These are phyloP conservation scores for Chydorus sphaericus DNA, from an alignment of 2,888 invertebrate genomes.

Conservation along the genomic window DNA sequence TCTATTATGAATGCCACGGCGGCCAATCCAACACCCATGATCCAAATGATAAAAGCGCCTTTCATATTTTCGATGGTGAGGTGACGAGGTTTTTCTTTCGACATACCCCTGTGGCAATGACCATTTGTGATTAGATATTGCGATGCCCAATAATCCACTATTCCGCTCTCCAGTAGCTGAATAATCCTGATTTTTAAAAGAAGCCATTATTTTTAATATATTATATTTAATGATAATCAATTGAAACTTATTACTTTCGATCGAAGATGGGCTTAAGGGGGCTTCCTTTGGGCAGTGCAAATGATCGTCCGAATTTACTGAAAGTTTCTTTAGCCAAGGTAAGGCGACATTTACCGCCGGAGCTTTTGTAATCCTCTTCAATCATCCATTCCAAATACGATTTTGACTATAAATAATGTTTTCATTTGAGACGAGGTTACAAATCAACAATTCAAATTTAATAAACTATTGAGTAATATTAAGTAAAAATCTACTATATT, in stretches of 20 bases:
- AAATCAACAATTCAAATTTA: neutral
- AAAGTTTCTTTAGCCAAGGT: slow-evolving; percentile 1
- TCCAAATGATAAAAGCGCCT: neutral
- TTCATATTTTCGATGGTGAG: neutral
- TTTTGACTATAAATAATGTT: neutral
- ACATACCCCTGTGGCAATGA: neutral
- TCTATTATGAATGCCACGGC: neutral
- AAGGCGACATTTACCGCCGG: neutral
- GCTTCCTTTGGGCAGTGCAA: slow-evolving; percentile 4
- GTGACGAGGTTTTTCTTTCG: neutral
- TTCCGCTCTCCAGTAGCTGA: neutral
- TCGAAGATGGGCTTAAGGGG: neutral
- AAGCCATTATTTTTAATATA: neutral
- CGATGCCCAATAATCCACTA: slow-evolving; percentile 1
- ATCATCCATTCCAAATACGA: neutral
- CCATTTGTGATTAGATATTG: neutral
- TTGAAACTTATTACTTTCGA: neutral
- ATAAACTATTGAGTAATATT: neutral
- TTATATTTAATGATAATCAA: neutral
- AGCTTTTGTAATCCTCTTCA: neutral
- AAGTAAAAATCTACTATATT: neutral
- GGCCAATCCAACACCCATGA: neutral
- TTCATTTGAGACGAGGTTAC: neutral
- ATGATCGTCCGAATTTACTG: neutral
- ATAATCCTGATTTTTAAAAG: neutral